Evolutionary conservation across 2,888 invertebrate species (phyloP).

Genomic region (Ischnura elegans): DNA sequence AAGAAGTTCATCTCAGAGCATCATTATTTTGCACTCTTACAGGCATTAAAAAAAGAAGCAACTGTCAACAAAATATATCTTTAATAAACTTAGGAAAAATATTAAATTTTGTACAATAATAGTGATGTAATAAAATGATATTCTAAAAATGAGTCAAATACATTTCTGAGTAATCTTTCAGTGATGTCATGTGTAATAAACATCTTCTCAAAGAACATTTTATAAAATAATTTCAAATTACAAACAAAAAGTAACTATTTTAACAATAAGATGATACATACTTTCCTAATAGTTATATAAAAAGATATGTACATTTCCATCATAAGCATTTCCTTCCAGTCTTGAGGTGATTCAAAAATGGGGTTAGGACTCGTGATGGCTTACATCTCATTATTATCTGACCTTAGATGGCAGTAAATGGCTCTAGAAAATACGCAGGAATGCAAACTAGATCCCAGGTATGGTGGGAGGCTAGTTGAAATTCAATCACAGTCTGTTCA

Average conservation of each 20-base stretch:
- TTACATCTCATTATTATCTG: constrained; percentile 47
- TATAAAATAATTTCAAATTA: constrained; percentile 8
- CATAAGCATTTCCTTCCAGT: constrained; percentile 3
- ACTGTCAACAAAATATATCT: constrained; percentile 30
- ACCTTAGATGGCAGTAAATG: constrained; percentile 58
- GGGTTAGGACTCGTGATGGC: neutral
- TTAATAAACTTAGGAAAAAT: constrained; percentile 51
- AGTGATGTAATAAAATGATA: constrained; percentile 33
- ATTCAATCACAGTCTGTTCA: constrained; percentile 60
- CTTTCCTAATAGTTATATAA: constrained; percentile 47
- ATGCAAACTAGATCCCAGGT: constrained; percentile 28
- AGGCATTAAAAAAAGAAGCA: neutral
- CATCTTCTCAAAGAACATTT: neutral
- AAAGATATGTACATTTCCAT: constrained; percentile 63
- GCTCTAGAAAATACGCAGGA: constrained; percentile 51
- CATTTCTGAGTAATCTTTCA: constrained; percentile 13
- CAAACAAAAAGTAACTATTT: neutral
- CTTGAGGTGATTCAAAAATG: constrained; percentile 22
- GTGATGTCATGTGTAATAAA: neutral
- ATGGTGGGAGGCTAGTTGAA: constrained; percentile 45
- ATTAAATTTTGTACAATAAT: constrained; percentile 9
- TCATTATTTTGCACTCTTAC: too few species aligned
- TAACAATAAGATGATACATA: constrained; percentile 41
- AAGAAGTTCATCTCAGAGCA: too few species aligned
- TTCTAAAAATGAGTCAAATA: neutral